Percentiles rank a stretch among this genome's conserved stretches.
phyloP scores from a whole-genome alignment of 2,888 invertebrate species.

The Leptinotarsa haldemani region DNA sequence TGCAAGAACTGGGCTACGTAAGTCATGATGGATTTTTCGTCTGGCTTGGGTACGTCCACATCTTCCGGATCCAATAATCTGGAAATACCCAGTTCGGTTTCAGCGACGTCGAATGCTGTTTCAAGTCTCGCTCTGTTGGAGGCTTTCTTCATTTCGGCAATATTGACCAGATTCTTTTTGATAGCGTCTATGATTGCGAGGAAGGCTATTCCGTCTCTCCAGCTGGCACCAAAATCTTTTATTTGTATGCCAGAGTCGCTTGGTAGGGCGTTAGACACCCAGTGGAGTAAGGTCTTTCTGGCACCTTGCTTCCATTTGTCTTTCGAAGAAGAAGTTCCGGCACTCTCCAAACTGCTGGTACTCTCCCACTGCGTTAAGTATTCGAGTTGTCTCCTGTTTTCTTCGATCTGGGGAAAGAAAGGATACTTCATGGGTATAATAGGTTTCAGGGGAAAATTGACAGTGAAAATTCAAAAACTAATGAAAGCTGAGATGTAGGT shows the following conservation, averaged over 20 bases:
- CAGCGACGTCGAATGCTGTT: conserved; percentile 93
- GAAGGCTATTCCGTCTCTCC: conserved; percentile 97
- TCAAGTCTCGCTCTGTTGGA: conserved; percentile 87
- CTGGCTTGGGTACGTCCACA: conserved; percentile 94
- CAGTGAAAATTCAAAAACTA: too few species aligned
- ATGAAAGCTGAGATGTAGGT: too few species aligned
- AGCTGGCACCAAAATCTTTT: conserved; percentile 93
- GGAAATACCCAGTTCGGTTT: conserved; percentile 90
- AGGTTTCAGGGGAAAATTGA: not conserved
- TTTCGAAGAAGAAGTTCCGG: conserved; percentile 77
- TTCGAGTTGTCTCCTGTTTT: conserved; percentile 90
- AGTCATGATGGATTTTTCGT: conserved; percentile 98
- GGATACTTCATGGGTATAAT: not conserved
- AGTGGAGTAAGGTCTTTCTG: conserved; percentile 89
- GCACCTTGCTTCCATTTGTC: conserved; percentile 90
- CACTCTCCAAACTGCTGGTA: conserved; percentile 86
- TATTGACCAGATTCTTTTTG: conserved; percentile 90
- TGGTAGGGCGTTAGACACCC: conserved; percentile 93
- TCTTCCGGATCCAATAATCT: conserved; percentile 94
- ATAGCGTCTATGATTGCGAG: conserved; percentile 95
- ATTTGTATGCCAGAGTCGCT: conserved; percentile 90
- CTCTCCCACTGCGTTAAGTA: conserved; percentile 86
- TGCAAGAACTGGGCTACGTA: conserved; percentile 98
- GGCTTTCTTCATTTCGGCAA: conserved; percentile 82
- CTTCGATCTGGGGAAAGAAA: conserved; percentile 84